Conservation (phyloP, 2,113 vertebrate genomes). For the Gymnobelideus leadbeateri region DNA sequence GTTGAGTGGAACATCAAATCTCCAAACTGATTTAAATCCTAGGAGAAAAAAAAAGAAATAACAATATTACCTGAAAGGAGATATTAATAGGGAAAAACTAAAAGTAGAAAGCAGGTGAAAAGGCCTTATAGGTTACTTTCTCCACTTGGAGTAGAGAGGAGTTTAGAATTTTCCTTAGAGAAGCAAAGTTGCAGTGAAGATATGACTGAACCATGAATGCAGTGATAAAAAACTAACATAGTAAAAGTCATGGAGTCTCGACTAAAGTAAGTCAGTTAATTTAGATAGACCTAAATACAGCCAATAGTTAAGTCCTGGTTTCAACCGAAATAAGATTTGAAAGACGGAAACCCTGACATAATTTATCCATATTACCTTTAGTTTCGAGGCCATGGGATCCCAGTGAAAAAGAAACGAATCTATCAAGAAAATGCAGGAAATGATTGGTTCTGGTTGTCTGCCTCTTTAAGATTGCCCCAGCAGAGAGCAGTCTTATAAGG, state of each 20-base stretch:
- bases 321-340: constrained; percentile 28
- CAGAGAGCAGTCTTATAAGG: not conserved
- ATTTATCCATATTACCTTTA: not conserved
- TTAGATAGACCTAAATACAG: not conserved
- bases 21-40: constrained; percentile 77
- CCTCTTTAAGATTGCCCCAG: not conserved
- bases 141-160: not conserved
- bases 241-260: not conserved
- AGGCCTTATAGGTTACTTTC: not conserved
- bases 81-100: constrained; percentile 49
- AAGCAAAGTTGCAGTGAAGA: not conserved
- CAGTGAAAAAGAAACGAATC: not conserved
- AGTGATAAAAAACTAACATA: not conserved
- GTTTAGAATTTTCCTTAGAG: constrained; percentile 33
- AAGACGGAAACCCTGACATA: not conserved
- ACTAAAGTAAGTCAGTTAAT: not conserved
- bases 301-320: constrained; percentile 5
- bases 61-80: constrained; percentile 57
- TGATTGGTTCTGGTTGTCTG: not conserved
- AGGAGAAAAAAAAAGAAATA: constrained; percentile 71
- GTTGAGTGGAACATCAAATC: constrained; percentile 76
- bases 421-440: not conserved
- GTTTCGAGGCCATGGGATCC: not conserved
- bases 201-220: not conserved
- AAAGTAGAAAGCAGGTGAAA: constrained; percentile 45